Conservation (phyloP, 2,797 vertebrate genomes). For the Lindbergichthys nudifrons region DNA sequence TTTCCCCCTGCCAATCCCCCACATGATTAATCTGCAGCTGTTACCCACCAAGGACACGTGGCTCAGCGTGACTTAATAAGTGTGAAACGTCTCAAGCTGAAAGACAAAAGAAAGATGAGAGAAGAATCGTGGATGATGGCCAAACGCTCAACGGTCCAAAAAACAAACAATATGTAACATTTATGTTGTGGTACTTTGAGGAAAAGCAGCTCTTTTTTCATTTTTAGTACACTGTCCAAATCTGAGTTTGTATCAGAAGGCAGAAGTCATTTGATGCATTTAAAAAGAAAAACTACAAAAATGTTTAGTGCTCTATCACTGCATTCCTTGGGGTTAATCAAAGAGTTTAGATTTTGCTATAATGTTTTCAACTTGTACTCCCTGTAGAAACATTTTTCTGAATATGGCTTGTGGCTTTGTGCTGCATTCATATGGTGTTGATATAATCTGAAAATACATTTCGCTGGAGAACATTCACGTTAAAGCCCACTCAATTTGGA, state of each 20-base stretch:
- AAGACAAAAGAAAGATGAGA: slow-evolving; percentile 14
- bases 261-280: not conserved
- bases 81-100: slow-evolving; percentile 21
- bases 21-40: slow-evolving; percentile 52
- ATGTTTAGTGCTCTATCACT: too few species aligned
- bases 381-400: not conserved
- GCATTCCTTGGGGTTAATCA: not conserved
- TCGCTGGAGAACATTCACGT: too few species aligned
- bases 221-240: not conserved
- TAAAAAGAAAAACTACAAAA: too few species aligned
- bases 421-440: too few species aligned
- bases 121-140: not conserved
- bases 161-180: slow-evolving; percentile 1
- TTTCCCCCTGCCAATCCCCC: not conserved
- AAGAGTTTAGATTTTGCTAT: not conserved
- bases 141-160: not conserved
- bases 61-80: slow-evolving; percentile 45
- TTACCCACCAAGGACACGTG: slow-evolving; percentile 26
- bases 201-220: not conserved
- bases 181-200: not conserved
- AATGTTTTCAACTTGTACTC: not conserved
- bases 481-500: too few species aligned
- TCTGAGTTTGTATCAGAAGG: not conserved
- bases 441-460: too few species aligned
- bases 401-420: too few species aligned